These are phyloP conservation scores for Ylistrum balloti DNA, from an alignment of 1,140 invertebrate genomes.

Conservation along the genomic window DNA sequence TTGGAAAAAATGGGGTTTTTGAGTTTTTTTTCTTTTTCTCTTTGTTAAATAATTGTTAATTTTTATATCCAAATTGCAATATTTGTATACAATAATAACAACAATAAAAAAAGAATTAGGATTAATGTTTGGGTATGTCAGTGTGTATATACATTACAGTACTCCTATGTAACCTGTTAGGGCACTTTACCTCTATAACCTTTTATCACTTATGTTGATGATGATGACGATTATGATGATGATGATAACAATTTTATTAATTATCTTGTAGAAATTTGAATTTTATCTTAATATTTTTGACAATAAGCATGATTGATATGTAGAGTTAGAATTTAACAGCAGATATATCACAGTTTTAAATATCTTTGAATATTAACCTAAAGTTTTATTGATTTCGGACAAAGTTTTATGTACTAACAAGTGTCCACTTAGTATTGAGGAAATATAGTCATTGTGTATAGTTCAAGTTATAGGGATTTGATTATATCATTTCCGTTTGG, in stretches of 20 bases:
- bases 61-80: constrained; percentile 36
- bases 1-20: background rate
- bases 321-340: background rate
- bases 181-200: background rate
- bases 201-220: background rate
- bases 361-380: constrained; percentile 30
- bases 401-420: background rate
- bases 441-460: constrained; percentile 1
- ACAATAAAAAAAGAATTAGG: background rate
- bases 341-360: background rate
- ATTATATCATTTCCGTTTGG: background rate
- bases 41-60: background rate
- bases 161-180: background rate
- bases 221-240: background rate
- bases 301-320: background rate
- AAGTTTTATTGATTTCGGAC: constrained; percentile 13
- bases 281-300: constrained; percentile 28
- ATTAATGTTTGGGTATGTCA: background rate
- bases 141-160: constrained; percentile 5
- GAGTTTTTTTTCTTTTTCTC: constrained; percentile 14
- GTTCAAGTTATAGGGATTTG: background rate
- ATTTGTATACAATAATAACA: constrained; percentile 30
- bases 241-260: constrained; percentile 34
- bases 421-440: background rate
- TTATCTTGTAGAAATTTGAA: constrained; percentile 12